Evolutionary conservation across 1,140 invertebrate species (phyloP), one percentile per base, ranked within the genome.

Genomic region (Eurytemora carolleeae): DNA sequence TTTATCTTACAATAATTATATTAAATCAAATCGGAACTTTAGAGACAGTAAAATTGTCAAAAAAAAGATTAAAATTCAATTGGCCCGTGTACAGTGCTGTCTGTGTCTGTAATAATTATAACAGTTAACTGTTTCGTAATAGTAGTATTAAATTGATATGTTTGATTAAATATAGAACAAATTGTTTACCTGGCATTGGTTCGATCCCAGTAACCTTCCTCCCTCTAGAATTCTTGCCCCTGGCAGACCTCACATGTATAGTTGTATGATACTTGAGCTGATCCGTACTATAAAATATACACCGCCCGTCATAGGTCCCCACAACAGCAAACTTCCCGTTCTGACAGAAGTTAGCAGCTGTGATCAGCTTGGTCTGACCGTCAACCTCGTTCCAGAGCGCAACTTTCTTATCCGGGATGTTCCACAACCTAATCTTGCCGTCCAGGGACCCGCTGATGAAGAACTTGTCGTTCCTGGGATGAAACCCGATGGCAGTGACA

Each of bases 271-370:
- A 98, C 69, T 96, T 96, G 1, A 98, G 75, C 70, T 97, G 91
- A 78, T 98, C 93, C 12, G 92, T 96, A 24, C 82, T 93, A 73
- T 96, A 98, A 76, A 98, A 98, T 68, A 98, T 91, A 72, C 93
- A 98, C 54, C 92, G 80, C 1, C 95, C 95, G 75, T 97, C 91
- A 74, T 98, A 98, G 0, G 86, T 86, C n/a, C 94, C 94, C 0
- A 98, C 90, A 0, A 97, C 92, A 0, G 92, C 92, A 75, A 95
- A 95, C 73, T 94, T 93, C 12, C 93, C 94, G 76, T 96, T 95
- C 70, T 80, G 69, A 54, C 65, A 68, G 73, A 98, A 98, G 71
- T 94, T 96, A 0, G 93, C 92, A 0, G 94, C 90, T 0, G 94
- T 98, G 69, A 98, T 98, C 2, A 98, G 76, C 70, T 95, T 95